Percentiles rank a stretch among this genome's conserved stretches.
Conservation (phyloP, 1,140 invertebrate genomes). For the Scaptomyza graminum region DNA sequence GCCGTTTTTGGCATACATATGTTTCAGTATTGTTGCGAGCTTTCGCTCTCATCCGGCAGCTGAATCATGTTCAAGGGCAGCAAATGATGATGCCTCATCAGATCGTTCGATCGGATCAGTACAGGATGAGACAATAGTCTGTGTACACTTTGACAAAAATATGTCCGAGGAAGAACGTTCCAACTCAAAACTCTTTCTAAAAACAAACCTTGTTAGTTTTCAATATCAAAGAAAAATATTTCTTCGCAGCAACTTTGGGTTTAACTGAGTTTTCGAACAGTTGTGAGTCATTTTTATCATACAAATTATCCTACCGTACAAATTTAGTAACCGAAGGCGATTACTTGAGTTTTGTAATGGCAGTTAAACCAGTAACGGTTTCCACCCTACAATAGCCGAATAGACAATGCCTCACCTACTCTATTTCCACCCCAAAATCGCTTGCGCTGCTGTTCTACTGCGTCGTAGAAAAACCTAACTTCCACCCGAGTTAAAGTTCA, state of each 20-base stretch:
- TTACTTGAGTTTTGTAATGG: no score
- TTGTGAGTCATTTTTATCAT: no score
- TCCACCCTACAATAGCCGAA: not conserved
- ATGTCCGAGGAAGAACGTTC: no score
- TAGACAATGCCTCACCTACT: not conserved
- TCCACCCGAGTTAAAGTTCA: constrained; percentile 41
- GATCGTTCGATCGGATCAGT: not conserved
- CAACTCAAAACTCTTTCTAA: no score
- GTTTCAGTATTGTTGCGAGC: constrained; percentile 11
- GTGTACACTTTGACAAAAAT: not conserved
- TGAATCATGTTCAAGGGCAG: constrained; percentile 1
- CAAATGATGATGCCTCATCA: not conserved
- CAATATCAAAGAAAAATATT: no score
- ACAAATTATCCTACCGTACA: no score
- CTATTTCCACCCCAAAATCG: constrained; percentile 41
- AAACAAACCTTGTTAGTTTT: no score
- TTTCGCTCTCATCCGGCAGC: not conserved
- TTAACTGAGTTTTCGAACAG: no score
- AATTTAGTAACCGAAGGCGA: no score
- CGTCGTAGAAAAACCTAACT: constrained; percentile 4
- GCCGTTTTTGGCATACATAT: constrained; percentile 16
- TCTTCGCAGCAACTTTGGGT: no score
- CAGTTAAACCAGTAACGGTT: not conserved
- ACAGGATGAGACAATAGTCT: not conserved
- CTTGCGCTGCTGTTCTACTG: constrained; percentile 49